These are phyloP conservation scores for Philonicus albiceps DNA, from an alignment of 2,888 invertebrate species.

Conservation along the genomic window DNA sequence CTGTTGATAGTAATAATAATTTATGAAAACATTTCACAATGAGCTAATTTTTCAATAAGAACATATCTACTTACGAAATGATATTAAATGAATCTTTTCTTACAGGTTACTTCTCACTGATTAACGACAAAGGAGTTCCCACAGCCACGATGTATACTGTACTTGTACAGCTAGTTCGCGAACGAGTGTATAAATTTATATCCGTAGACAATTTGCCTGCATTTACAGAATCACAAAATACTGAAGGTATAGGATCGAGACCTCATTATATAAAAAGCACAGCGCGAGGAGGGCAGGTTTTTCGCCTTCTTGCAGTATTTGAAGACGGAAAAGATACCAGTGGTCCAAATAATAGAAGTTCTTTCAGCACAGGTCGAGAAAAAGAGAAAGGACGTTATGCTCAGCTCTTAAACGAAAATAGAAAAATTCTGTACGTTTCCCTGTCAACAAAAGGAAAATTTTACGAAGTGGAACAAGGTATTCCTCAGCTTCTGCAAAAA, in stretches of 20 bases:
- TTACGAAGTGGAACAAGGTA: constrained; percentile 72
- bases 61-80: background rate
- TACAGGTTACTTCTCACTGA: constrained; percentile 75
- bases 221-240: constrained; percentile 60
- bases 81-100: constrained; percentile 47
- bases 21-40: no score
- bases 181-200: constrained; percentile 68
- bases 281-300: constrained; percentile 75
- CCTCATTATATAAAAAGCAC: constrained; percentile 74
- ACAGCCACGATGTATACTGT: constrained; percentile 72
- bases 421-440: constrained; percentile 77
- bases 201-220: constrained; percentile 63
- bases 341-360: constrained; percentile 46
- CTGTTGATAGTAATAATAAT: no score
- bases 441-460: constrained; percentile 79
- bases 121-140: constrained; percentile 72
- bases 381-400: constrained; percentile 71
- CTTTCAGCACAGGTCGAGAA: constrained; percentile 55
- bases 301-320: constrained; percentile 77
- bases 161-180: constrained; percentile 72
- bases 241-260: constrained; percentile 52
- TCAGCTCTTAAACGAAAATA: constrained; percentile 76
- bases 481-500: constrained; percentile 62
- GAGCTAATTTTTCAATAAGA: no score
- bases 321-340: constrained; percentile 69